Evolutionary conservation across 92 coral and sea anemone species (phyloP).

Genomic region (Phenganax stokvisi): DNA sequence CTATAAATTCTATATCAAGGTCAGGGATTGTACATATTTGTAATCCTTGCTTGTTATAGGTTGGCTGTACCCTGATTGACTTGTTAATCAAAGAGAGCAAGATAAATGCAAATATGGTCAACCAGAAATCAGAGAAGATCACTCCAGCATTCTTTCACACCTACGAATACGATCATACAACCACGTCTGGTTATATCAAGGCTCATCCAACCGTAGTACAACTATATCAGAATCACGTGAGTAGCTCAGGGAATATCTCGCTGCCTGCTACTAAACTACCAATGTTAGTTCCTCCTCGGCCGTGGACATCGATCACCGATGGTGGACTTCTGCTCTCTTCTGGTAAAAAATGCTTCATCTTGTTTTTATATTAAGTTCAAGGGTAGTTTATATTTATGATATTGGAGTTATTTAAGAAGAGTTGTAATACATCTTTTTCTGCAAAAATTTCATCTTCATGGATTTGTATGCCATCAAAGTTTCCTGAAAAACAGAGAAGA

Average conservation of each 20-base stretch:
- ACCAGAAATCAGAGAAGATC: conserved; percentile 63
- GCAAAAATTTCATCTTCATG: too few relatives aligned
- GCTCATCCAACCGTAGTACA: conserved; percentile 86
- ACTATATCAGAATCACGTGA: conserved; percentile 77
- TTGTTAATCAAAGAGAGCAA: conserved; percentile 71
- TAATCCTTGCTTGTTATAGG: conserved; percentile 39
- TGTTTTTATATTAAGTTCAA: background rate
- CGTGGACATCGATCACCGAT: conserved; percentile 91
- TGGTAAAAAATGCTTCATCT: conserved; percentile 45
- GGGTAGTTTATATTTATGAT: too few relatives aligned
- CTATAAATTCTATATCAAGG: background rate
- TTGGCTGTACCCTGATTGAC: conserved; percentile 89
- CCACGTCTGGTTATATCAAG: conserved; percentile 76
- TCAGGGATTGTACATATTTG: too few relatives aligned
- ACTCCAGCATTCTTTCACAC: conserved; percentile 93
- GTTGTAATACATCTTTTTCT: background rate
- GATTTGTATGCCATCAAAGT: too few relatives aligned
- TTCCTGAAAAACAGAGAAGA: too few relatives aligned
- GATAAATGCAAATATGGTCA: conserved; percentile 70
- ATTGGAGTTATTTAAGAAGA: background rate
- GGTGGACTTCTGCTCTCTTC: conserved; percentile 89
- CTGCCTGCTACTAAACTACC: conserved; percentile 90
- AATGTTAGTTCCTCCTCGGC: conserved; percentile 97
- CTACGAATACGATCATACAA: conserved; percentile 79
- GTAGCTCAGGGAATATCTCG: conserved; percentile 82